Base-by-base conservation (phyloP, 2,797 vertebrate species). In the Propithecus deckenii region DNA sequence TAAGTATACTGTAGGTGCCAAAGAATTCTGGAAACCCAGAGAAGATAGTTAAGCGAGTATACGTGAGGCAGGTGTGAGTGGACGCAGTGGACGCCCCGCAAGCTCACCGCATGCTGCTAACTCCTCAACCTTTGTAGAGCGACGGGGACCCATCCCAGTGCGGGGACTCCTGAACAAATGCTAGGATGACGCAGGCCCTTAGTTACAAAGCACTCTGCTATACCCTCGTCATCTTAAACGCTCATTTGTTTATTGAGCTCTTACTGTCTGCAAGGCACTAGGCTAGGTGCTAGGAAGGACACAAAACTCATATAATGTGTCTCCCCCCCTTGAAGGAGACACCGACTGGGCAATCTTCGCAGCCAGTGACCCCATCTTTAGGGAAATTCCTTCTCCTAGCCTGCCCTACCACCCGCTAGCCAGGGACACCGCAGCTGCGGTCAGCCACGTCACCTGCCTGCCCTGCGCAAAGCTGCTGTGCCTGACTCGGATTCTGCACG, bases 121-220 rank as follows among this genome's bases (percentile, higher is more conserved):
- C 23, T 38, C 12, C 59, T 32, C 11, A 18, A n/a, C 59, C 22
- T 86, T 18, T 48, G 74, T 30, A 9, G 28, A 22, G 10, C 23
- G 41, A 38, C 5, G 15, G 61, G 46, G 28, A n/a, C 14, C n/a
- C 28, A 13, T 5, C 22, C 4, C 2, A 2, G 28, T 2, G 32
- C 4, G 4, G 23, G 9, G 71, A 22, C 35, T 10, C 46, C 35
- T 57, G 3, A 32, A 11, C 9, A 35, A 30, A 46, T 35, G 2
- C 2, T 0, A 0, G 1, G 1, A 7, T 0, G 46, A 20, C 6
- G 1, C 2, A 30, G 15, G 30, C 12, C 63, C 30, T 57, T 10
- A 30, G 28, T 17, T 20, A 18, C 63, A 48, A 63, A 43, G 43
- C 30, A 11, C 20, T n/a, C 9, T 30, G 46, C 65, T 89, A 0